phyloP scores from a whole-genome alignment of 2,113 vertebrate species.

The Phyllostomus hastatus region DNA sequence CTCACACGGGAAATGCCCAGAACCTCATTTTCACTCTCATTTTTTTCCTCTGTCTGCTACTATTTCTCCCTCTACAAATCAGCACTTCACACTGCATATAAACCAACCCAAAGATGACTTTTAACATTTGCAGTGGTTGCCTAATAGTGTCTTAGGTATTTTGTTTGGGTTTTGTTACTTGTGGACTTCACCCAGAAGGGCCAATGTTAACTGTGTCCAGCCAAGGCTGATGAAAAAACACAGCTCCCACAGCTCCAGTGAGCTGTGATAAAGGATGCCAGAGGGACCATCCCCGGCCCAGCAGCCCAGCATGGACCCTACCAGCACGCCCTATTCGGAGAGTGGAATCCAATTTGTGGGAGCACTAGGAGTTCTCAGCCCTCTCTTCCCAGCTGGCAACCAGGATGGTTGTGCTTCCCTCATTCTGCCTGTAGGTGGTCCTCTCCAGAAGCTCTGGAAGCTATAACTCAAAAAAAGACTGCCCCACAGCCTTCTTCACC shows the following conservation, averaged over 20 bases:
- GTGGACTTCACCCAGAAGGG: not conserved
- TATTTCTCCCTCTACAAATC: not conserved
- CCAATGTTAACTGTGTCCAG: not conserved
- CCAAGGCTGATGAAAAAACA: not conserved
- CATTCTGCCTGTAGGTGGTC: not conserved
- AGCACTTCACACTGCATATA: not conserved
- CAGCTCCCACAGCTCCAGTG: not conserved
- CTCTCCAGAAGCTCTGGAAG: not conserved
- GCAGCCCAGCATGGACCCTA: fast-evolving
- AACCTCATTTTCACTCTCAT: not conserved
- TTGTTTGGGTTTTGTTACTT: not conserved
- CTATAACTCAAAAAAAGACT: not conserved
- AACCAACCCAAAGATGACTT: not conserved
- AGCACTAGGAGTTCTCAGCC: not conserved
- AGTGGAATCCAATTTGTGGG: not conserved
- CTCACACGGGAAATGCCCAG: not conserved
- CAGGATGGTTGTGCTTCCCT: not conserved
- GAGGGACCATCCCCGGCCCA: not conserved
- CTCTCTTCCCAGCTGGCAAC: not conserved
- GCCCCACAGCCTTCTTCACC: not conserved
- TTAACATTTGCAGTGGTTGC: not conserved
- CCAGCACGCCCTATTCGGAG: not conserved
- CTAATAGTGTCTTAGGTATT: not conserved
- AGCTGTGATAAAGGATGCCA: not conserved
- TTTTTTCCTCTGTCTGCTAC: not conserved